Conservation (phyloP, 2,113 vertebrate genomes). For the Mobula birostris region DNA sequence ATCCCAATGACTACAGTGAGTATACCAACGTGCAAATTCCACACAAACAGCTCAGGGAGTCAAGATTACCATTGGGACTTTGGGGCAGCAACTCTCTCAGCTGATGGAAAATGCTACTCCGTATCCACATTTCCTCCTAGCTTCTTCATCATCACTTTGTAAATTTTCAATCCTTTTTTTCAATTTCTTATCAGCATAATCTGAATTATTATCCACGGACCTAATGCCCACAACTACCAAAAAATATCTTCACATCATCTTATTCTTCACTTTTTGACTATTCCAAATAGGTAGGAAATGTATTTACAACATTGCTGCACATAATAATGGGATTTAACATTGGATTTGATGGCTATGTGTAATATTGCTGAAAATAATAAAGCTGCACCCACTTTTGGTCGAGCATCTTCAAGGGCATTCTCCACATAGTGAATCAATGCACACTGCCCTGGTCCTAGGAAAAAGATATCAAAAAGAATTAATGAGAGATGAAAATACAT, state of each 20-base stretch:
- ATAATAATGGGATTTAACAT: too few species aligned
- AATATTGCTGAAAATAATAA: background rate
- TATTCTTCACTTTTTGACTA: background rate
- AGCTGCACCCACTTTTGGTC: background rate
- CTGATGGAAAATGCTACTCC: too few species aligned
- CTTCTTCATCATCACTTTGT: background rate
- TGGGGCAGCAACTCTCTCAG: too few species aligned
- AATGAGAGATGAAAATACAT: background rate
- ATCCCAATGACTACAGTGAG: too few species aligned
- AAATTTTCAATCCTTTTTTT: background rate
- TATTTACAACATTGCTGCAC: too few species aligned
- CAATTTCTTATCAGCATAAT: background rate
- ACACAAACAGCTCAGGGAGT: too few species aligned
- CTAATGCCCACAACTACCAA: background rate
- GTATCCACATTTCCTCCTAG: background rate
- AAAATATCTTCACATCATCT: background rate
- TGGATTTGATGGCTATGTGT: too few species aligned
- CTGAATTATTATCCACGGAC: background rate
- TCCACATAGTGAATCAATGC: background rate
- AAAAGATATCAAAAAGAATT: background rate
- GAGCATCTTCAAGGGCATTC: background rate
- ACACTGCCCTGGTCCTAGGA: background rate
- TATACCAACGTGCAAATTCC: too few species aligned
- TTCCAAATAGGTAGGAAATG: background rate
- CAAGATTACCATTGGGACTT: too few species aligned